Conservation (phyloP, 2,797 vertebrate species). For the Pteronotus mesoamericanus region DNA sequence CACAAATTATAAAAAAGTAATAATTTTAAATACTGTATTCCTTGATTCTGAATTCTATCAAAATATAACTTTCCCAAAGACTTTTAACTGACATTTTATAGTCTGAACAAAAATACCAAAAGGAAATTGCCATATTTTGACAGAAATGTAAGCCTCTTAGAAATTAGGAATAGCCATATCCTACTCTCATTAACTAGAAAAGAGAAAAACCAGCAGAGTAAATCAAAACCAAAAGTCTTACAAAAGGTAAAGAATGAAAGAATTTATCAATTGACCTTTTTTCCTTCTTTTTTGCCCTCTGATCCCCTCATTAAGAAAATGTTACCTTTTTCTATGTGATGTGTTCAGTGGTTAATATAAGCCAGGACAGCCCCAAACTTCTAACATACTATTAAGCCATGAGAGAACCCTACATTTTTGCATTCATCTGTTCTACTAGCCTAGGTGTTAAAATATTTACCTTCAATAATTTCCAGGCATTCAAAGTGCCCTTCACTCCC, state of each 20-base stretch:
- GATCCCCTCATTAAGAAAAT: not conserved
- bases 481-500: not conserved
- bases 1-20: not conserved
- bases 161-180: not conserved
- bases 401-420: not conserved
- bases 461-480: not conserved
- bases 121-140: not conserved
- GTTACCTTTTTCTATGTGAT: not conserved
- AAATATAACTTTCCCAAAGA: not conserved
- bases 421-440: not conserved
- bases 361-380: not conserved
- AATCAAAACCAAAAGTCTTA: not conserved
- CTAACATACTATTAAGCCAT: not conserved
- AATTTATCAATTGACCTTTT: not conserved
- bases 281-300: not conserved
- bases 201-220: not conserved
- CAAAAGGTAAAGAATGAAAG: not conserved
- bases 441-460: not conserved
- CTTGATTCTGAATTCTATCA: conserved; percentile 19
- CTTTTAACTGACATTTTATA: not conserved
- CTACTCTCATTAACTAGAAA: not conserved
- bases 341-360: not conserved
- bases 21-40: not conserved
- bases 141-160: not conserved
- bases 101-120: not conserved